Conservation (phyloP, 2,797 vertebrate species). For the Chelonia mydas region DNA sequence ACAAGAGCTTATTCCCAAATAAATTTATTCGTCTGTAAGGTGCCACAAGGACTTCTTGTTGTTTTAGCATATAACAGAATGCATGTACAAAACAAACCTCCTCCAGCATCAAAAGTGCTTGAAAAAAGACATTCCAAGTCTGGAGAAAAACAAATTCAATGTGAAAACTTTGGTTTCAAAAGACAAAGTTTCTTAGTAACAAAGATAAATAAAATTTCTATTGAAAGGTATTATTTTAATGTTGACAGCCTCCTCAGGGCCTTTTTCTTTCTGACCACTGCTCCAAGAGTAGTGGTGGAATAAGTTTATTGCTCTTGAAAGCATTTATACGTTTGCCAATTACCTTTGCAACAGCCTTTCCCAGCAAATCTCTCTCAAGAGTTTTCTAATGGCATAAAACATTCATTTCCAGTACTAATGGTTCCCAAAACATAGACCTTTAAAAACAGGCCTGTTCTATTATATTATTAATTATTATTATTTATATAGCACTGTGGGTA, state of each 20-base stretch:
- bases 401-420: slow-evolving; percentile 12
- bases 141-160: background rate
- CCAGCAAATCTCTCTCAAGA: background rate
- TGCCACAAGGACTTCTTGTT: too few species aligned
- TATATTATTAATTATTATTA: background rate
- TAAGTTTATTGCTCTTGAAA: background rate
- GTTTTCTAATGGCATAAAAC: background rate
- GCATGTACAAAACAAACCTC: background rate
- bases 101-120: background rate
- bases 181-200: background rate
- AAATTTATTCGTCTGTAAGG: too few species aligned
- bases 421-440: slow-evolving; percentile 16
- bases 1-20: too few species aligned
- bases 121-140: background rate
- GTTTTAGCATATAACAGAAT: background rate
- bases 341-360: slow-evolving; percentile 16
- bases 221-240: slow-evolving; percentile 5
- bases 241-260: background rate
- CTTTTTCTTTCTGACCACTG: background rate
- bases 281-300: background rate
- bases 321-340: background rate
- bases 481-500: slow-evolving; percentile 9
- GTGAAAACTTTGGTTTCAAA: background rate
- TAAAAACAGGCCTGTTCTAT: slow-evolving; percentile 33
- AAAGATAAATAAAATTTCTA: background rate